Evolutionary conservation across 2,888 invertebrate species (phyloP).

Genomic region (Ormia ochracea): DNA sequence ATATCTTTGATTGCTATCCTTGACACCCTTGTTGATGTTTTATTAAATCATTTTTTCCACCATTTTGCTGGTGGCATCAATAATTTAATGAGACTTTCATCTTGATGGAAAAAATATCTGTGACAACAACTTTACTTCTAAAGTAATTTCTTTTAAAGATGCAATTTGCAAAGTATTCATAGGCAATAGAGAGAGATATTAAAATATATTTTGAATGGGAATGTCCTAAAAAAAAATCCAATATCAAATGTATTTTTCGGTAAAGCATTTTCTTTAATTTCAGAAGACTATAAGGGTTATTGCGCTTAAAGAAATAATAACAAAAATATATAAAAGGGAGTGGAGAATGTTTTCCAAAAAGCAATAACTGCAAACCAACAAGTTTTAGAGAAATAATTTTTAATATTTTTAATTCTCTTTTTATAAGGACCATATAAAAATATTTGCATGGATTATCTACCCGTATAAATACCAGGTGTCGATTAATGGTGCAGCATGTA

Average conservation of each 20-base stretch:
- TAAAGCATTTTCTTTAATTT: neutral
- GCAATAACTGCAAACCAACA: too few relatives aligned
- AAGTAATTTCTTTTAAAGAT: neutral
- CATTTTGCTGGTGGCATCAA: neutral
- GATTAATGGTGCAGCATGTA: too few relatives aligned
- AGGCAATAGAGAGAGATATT: neutral
- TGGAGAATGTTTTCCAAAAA: neutral
- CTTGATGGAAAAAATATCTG: conserved; percentile 12
- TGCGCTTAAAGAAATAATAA: neutral
- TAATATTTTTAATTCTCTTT: too few relatives aligned
- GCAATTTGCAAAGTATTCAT: neutral
- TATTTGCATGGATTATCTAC: too few relatives aligned
- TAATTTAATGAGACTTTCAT: conserved; percentile 1
- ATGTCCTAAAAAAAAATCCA: conserved; percentile 14
- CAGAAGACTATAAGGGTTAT: neutral
- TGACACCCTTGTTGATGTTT: neutral
- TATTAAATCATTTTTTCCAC: neutral
- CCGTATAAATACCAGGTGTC: too few relatives aligned
- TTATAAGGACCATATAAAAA: too few relatives aligned
- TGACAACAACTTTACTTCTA: neutral
- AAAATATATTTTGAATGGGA: neutral
- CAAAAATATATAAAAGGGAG: neutral
- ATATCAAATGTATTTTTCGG: conserved; percentile 7
- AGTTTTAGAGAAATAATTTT: too few relatives aligned
- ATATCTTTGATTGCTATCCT: conserved; percentile 52